Base-by-base conservation (phyloP, 2,888 invertebrate genomes). In the Dioctria linearis region DNA sequence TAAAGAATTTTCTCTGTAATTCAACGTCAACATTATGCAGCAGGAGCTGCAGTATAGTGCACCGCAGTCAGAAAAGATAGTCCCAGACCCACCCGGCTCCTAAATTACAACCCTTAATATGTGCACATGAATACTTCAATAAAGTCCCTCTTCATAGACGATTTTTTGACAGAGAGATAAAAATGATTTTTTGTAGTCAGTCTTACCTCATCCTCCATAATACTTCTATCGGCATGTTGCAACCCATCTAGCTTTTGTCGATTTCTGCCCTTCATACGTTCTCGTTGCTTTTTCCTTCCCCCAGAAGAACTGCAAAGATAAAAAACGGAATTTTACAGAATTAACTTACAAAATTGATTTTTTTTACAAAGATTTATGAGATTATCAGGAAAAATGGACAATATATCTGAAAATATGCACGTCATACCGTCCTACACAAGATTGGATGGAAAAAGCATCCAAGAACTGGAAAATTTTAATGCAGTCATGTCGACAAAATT, bases 171-270 rank as follows among this genome's bases (percentile, higher is more conserved):
- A 65, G 40, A 67, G 67, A 67, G 37, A 67, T 67, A 67, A 49
- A 67, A 67, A 67, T 67, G 65, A 65, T 65, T 67, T 43, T 25
- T 25, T 25, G 25, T 25, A 25, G 25, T 25, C 25, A 25, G 25
- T 43, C 76, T 11, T 85, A 89, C 89, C 87, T 89, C 88, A 83
- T 89, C 88, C 80, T 89, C 88, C 87, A 88, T 87, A 79, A 88
- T 86, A 84, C 87, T 88, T 83, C 88, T 88, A 83, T 88, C 88
- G 80, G 86, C 87, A 85, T 87, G 88, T 83, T 88, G 87, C 80
- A 87, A 84, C 59, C 86, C 87, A 84, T 88, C 88, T 75, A 87
- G 86, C 71, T 87, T 88, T 73, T 88, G 86, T 78, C 87, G 86
- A 84, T 84, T 88, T 59, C 87, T 86, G 82, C 88, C 88, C 81